Evolutionary conservation across 2,797 vertebrate species (phyloP).

Genomic region (Phrynocephalus forsythii): DNA sequence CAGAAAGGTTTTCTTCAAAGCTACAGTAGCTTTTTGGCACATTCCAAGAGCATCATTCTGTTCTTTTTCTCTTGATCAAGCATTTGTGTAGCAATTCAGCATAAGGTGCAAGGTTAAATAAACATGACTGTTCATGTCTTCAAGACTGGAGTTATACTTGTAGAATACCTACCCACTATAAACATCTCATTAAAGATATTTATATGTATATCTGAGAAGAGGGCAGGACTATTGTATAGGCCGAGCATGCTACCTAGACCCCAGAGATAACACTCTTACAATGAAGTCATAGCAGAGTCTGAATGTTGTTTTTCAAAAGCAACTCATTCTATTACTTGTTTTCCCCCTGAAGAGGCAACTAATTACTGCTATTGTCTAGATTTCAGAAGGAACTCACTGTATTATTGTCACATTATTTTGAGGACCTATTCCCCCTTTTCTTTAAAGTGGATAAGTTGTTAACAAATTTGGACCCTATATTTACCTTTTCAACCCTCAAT

Average conservation of each 20-base stretch:
- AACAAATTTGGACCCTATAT: too few species aligned
- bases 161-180: not conserved
- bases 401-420: too few species aligned
- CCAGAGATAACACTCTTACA: not conserved
- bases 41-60: slow-evolving; percentile 3
- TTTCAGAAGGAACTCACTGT: too few species aligned
- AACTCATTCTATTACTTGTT: too few species aligned
- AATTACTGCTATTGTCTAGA: too few species aligned
- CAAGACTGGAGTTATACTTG: not conserved
- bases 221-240: not conserved
- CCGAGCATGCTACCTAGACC: too few species aligned
- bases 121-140: not conserved
- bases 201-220: not conserved
- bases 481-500: too few species aligned
- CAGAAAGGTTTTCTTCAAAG: slow-evolving; percentile 5
- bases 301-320: too few species aligned
- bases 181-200: not conserved
- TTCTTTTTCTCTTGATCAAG: not conserved
- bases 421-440: too few species aligned
- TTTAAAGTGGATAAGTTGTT: too few species aligned
- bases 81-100: not conserved
- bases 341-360: too few species aligned
- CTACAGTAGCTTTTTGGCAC: slow-evolving; percentile 3
- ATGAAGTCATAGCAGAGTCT: not conserved
- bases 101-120: not conserved